phyloP scores from a whole-genome alignment of 2,888 invertebrate genomes.

The Epirrita christyi region DNA sequence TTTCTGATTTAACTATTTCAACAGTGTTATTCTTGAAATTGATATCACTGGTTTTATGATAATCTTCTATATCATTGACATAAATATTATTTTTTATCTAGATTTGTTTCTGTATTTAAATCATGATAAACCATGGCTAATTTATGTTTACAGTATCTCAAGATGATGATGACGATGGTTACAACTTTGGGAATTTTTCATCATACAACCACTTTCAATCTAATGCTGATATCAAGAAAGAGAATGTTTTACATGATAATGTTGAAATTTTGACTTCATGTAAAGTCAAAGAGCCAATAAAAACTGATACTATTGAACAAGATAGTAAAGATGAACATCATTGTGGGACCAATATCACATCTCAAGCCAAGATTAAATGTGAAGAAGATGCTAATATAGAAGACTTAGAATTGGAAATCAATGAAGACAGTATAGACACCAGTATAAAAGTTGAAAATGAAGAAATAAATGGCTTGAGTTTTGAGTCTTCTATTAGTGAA shows the following conservation, averaged over 20 bases:
- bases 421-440: conserved; percentile 47
- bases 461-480: conserved; percentile 28
- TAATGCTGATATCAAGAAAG: conserved; percentile 36
- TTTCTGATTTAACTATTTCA: not conserved
- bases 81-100: not conserved
- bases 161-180: conserved; percentile 61
- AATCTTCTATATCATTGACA: not conserved
- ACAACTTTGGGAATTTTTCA: conserved; percentile 66
- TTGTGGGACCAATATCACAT: conserved; percentile 36
- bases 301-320: conserved; percentile 32
- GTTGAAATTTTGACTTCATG: conserved; percentile 28
- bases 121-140: conserved; percentile 6
- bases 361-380: conserved; percentile 47
- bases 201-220: conserved; percentile 59
- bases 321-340: conserved; percentile 20
- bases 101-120: not conserved
- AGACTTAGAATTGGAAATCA: conserved; percentile 67
- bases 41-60: too few species aligned
- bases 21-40: not conserved
- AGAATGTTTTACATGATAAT: conserved; percentile 32
- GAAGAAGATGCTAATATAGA: conserved; percentile 63
- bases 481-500: conserved; percentile 40
- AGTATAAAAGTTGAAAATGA: conserved; percentile 43
- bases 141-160: conserved; percentile 67
- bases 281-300: conserved; percentile 37